Percentiles rank a stretch among this genome's conserved stretches.
phyloP scores from a whole-genome alignment of 30 jellyfish, hydroid and myxozoan genomes.

The Aurelia sp. region DNA sequence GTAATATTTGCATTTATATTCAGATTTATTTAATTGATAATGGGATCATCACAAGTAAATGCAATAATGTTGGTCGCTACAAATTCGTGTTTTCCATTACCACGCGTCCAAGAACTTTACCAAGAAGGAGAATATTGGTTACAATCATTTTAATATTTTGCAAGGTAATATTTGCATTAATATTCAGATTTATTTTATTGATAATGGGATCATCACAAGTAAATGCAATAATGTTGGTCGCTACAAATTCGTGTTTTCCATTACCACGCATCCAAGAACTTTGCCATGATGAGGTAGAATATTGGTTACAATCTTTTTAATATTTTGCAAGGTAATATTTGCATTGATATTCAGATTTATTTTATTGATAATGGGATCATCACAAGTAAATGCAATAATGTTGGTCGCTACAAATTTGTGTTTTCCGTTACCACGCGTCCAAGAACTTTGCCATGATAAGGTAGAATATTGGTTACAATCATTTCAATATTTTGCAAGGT shows the following conservation, averaged over 20 bases:
- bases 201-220: too few species aligned
- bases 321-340: slow-evolving; percentile 25
- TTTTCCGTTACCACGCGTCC: background rate
- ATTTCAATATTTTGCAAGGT: slow-evolving; percentile 23
- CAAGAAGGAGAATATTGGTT: too few species aligned
- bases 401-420: background rate
- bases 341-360: background rate
- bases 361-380: too few species aligned
- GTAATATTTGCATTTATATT: background rate
- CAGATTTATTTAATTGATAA: background rate
- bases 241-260: background rate
- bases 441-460: background rate
- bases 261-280: background rate
- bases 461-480: slow-evolving; percentile 4
- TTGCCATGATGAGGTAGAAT: background rate
- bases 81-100: background rate
- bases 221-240: background rate
- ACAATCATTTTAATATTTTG: too few species aligned
- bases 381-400: too few species aligned
- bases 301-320: slow-evolving; percentile 1
- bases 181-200: background rate
- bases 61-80: too few species aligned
- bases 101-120: background rate
- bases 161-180: background rate
- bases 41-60: too few species aligned